Evolutionary conservation across 2,113 vertebrate species (phyloP).

Genomic region (Macrotus californicus): DNA sequence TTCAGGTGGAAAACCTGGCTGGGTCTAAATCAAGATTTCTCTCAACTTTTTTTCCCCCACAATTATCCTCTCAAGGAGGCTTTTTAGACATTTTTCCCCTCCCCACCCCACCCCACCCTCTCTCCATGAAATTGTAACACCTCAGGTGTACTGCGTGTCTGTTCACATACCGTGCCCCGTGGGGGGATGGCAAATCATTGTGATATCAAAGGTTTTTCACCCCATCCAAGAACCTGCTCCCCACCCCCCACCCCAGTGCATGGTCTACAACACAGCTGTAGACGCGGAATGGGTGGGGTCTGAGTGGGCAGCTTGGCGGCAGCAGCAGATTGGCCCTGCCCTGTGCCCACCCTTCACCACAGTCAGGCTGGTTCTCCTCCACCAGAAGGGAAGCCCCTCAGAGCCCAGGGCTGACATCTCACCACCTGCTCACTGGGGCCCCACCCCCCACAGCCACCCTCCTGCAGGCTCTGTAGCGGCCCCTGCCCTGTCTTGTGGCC

Average conservation of each 20-base stretch:
- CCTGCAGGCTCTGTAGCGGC: neutral
- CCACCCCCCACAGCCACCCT: neutral
- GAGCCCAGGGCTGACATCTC: neutral
- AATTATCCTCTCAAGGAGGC: neutral
- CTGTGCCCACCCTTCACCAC: neutral
- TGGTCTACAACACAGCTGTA: fast-evolving
- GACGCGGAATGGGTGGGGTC: no score
- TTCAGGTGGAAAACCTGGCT: neutral
- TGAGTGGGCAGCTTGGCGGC: neutral
- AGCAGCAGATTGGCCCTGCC: neutral
- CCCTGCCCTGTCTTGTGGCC: neutral
- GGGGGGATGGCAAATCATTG: neutral
- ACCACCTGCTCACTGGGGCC: neutral
- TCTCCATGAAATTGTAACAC: neutral
- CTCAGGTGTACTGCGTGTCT: neutral
- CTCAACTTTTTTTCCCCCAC: neutral
- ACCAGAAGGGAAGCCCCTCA: neutral
- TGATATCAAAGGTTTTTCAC: neutral
- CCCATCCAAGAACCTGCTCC: neutral
- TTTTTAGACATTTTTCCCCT: neutral
- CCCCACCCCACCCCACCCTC: no score
- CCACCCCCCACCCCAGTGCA: no score
- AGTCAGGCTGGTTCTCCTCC: neutral
- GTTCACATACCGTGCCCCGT: neutral
- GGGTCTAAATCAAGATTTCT: neutral